A percentile compares a stretch with the other conserved stretches of the same genome.
phyloP scores from a whole-genome alignment of 2,888 invertebrate species.

The Conus canariensis region DNA sequence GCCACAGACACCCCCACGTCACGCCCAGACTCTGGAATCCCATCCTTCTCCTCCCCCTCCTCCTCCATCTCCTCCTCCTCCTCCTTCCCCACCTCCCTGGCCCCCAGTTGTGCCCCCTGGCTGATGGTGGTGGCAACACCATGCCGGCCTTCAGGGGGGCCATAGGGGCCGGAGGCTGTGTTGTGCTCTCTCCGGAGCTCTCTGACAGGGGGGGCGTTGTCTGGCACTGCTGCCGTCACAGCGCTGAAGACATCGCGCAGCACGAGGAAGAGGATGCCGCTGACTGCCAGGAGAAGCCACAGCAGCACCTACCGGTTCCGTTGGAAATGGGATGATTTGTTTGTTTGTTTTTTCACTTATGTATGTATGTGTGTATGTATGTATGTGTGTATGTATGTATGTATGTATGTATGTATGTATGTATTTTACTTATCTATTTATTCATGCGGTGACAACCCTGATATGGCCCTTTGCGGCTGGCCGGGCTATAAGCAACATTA shows the following conservation, averaged over 20 bases:
- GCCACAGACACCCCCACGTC: too few relatives aligned
- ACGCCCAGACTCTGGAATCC: too few relatives aligned
- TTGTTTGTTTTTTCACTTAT: background rate
- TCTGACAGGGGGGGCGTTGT: too few relatives aligned
- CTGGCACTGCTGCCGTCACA: background rate
- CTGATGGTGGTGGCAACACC: too few relatives aligned
- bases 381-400: background rate
- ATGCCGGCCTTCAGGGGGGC: too few relatives aligned
- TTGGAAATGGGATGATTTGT: too few relatives aligned
- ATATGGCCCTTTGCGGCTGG: too few relatives aligned
- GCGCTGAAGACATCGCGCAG: background rate
- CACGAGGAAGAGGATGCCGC: background rate
- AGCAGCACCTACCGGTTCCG: background rate
- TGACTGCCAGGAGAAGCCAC: background rate
- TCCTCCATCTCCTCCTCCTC: background rate
- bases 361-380: slow-evolving; percentile 4
- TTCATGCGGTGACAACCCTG: background rate
- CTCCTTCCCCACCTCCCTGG: background rate
- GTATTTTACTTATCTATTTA: background rate
- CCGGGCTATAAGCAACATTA: too few relatives aligned
- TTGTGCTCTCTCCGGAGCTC: too few relatives aligned
- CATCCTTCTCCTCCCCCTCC: background rate
- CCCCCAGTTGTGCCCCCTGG: background rate
- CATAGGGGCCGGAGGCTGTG: too few relatives aligned
- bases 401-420: background rate